Base-by-base conservation (phyloP, 1,140 invertebrate species). In the Spodoptera litura region DNA sequence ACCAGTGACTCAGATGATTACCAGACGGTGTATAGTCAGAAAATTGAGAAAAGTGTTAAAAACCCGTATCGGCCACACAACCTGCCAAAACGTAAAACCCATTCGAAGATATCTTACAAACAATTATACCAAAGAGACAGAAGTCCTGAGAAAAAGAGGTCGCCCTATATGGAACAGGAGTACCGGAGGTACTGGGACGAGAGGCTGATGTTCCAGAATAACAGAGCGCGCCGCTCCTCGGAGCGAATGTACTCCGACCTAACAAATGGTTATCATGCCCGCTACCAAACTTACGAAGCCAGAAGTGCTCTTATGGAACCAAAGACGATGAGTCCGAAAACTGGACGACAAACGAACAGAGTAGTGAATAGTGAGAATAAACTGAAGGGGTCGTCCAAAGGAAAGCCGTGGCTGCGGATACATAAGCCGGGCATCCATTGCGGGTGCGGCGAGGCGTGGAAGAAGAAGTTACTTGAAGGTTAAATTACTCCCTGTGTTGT, bases 141-240 rank as follows among this genome's bases (percentile, higher is more conserved):
- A 10, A 80, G 75, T 55, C 77, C 78, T 6, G 78, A 81, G 53
- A 83, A 62, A 55, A 31, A 44, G 38, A 75, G 61, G 59, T 64
- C 81, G 4, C 90, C 89, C 0, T 89, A 89, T 55, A 86, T 89
- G 84, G 88, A 93, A 73, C 91, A 92, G 78, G 91, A 93, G 64
- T 88, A 90, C 66, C 83, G 88, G 66, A 75, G 90, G 15, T 82
- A 87, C 12, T 92, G 90, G 88, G 86, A 88, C 59, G 90, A 92
- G 64, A 82, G 83, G 10, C 71, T 89, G 8, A 85, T 86, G 77
- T 89, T 88, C 64, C 78, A 88, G 13, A 78, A 83, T 31, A 77
- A 74, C 9, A 68, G 78, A 11, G 71, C 59, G 20, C 70, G 44
- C 31, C 78, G 83, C 53, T 84, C 83, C 31, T 85, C 87, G 0